Evolutionary conservation across 1,140 invertebrate genomes (phyloP).

Genomic region (Coelopa frigida): DNA sequence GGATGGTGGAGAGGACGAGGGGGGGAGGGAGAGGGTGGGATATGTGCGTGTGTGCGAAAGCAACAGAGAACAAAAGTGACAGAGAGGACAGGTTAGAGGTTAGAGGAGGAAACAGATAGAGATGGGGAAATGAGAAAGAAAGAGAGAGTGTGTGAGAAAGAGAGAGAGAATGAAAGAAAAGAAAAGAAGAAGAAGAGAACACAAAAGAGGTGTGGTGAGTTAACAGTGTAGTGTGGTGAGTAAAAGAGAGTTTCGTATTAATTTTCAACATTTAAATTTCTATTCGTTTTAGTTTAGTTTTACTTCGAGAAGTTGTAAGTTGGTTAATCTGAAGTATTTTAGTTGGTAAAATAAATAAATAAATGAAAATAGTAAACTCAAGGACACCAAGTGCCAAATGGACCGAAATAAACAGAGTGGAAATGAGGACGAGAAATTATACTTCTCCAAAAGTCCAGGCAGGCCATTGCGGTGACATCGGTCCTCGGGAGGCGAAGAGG

Average conservation of each 20-base stretch:
- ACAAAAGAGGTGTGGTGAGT: conserved; percentile 20
- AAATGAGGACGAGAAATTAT: no score
- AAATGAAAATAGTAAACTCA: not conserved
- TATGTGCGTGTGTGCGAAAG: conserved; percentile 9
- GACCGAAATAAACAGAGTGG: no score
- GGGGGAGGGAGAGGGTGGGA: no score
- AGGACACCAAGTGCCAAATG: not conserved
- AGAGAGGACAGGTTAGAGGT: not conserved
- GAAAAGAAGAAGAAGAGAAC: conserved; percentile 1
- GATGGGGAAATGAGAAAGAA: not conserved
- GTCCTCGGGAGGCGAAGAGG: no score
- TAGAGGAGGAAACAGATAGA: not conserved
- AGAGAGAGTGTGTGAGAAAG: not conserved
- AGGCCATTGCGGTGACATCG: no score
- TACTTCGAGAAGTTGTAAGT: not conserved
- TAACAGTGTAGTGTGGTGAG: conserved; percentile 32
- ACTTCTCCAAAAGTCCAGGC: no score
- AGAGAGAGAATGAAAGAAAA: conserved; percentile 1
- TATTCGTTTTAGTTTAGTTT: not conserved
- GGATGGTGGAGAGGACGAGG: not conserved
- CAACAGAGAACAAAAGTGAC: conserved; percentile 9
- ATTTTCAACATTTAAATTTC: conserved; percentile 22
- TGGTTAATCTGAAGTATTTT: not conserved
- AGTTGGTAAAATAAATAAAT: not conserved
- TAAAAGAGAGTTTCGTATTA: conserved; percentile 42